These are phyloP conservation scores for Bubo bubo DNA, from an alignment of 2,113 vertebrate genomes.

Conservation along the genomic window DNA sequence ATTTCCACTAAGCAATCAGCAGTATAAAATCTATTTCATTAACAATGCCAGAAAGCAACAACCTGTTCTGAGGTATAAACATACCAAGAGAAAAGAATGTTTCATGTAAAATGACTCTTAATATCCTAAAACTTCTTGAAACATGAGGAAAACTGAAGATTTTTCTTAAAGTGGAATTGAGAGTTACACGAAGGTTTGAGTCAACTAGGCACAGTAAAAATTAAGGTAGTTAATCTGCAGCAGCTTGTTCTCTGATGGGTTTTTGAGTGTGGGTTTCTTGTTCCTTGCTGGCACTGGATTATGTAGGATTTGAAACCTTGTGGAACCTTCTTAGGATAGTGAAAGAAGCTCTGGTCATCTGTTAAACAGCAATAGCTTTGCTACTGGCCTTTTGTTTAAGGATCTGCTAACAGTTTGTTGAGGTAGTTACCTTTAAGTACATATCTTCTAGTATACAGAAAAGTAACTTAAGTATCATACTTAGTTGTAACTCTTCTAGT, in stretches of 20 bases:
- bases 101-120: not conserved
- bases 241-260: not conserved
- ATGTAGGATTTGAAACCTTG: not conserved
- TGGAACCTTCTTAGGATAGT: not conserved
- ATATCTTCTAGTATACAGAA: not conserved
- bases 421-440: not conserved
- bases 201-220: not conserved
- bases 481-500: not conserved
- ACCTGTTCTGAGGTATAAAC: not conserved
- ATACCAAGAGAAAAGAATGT: not conserved
- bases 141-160: not conserved
- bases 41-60: not conserved
- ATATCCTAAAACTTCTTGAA: not conserved
- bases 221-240: not conserved
- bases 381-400: not conserved
- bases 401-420: not conserved
- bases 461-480: not conserved
- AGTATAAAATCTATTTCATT: not conserved
- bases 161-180: not conserved
- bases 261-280: not conserved
- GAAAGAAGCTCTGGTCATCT: not conserved
- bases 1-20: not conserved
- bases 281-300: not conserved
- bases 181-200: not conserved
- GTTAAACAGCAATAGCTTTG: not conserved